Evolutionary conservation across 2,797 vertebrate species (phyloP), one percentile per base, ranked within the genome.

Genomic region (Poeciliopsis gracilis): DNA sequence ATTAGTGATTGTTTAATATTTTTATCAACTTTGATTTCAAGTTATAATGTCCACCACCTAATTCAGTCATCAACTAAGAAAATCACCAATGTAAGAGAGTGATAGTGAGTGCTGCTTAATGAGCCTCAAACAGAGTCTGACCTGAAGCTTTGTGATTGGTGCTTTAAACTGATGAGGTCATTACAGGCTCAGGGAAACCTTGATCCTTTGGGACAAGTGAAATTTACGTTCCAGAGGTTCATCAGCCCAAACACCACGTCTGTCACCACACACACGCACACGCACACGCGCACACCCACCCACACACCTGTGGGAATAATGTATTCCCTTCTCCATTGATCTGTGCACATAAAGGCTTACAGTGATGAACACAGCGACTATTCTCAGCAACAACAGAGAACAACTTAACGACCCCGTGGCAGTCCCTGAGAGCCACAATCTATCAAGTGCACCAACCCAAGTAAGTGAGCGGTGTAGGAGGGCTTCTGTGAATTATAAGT

Each of bases 281-380:
- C 18, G 3, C 86, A 45, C 87, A n/a, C n/a, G n/a, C 30, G 18
- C 89, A 86, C 89, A 69, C 15, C 36, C 63, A 41, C 63, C 38
- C 86, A 61, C 87, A 81, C 84, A 88, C 89, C 70, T 79, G 79
- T 84, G 84, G 79, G 82, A 90, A 77, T 88, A 82, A 81, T 79
- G 80, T 77, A 30, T 84, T 91, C 85, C 81, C 83, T 87, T 78
- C 7, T 3, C 53, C 84, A 93, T 90, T 90, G 90, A 94, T 94
- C 86, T 70, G 86, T 80, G 79, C 88, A 83, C 86, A 83, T 78
- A 86, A 84, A 88, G 72, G 78, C 85, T 80, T 75, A 83, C 83
- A 83, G 85, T 90, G 89, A 93, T 81, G 89, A 92, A 92, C 90
- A 80, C 73, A 18, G 82, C 67, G 55, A 84, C 88, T 86, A 75